Evolutionary conservation across 2,888 invertebrate genomes (phyloP), one percentile per base, ranked within the genome.

Genomic region (Spilarctia lutea): DNA sequence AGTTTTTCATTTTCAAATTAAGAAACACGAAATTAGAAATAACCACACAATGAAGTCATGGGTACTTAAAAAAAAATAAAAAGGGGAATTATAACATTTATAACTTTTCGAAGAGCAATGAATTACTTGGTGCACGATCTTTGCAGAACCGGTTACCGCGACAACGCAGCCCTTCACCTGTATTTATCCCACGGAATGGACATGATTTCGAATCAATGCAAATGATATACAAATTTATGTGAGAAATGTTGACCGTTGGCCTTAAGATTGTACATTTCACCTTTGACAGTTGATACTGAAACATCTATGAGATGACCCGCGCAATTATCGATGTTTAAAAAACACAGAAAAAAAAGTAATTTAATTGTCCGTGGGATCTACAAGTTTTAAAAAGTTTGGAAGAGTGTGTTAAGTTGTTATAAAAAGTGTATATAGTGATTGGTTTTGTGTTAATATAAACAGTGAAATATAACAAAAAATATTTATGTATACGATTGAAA

Each of bases 171-270:
- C 86, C 85, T 74, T 83, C 72, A 79, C 71, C 74, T 66, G 65
- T 73, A 67, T 73, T 69, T 74, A 80, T 79, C 75, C 76, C 75
- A 77, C 76, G 75, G 79, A 48, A 72, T 73, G 60, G 79, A 75
- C 77, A 81, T 80, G 68, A 76, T 66, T 73, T 71, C 68, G 82
- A 85, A 84, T 81, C 78, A 86, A 93, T 93, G 87, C 82, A 86
- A 93, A 92, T 91, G 84, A 85, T 68, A 85, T 81, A 81, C 85
- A 82, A 94, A 94, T 94, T 87, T 94, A 94, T 94, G 94, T 94
- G 94, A 88, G 94, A 94, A 93, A 78, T 66, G 73, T 75, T 91
- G 90, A 91, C 91, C 92, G 87, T 83, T 91, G 87, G 84, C 87
- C 89, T 88, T 72, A 86, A 80, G 77, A 77, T 78, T 70, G 77